Conservation (phyloP, 92 coral and sea anemone genomes). For the Phenganax subtilis region DNA sequence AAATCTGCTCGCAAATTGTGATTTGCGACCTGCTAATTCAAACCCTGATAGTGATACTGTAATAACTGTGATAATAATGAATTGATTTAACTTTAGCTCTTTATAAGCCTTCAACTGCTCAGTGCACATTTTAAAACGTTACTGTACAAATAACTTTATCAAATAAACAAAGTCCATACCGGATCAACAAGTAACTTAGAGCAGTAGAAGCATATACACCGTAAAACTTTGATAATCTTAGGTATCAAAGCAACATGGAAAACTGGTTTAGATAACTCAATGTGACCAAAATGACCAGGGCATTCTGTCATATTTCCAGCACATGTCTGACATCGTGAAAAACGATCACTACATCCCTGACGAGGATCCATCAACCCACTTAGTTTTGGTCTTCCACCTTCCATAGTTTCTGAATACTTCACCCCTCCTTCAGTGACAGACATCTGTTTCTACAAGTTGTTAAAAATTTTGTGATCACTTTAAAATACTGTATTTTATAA, state of each 20-base stretch:
- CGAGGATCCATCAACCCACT: conserved; percentile 99
- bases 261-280: conserved; percentile 96
- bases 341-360: conserved; percentile 97
- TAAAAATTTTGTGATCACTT: not conserved
- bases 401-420: conserved; percentile 91
- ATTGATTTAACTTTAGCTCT: too few relatives aligned
- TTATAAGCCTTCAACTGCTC: too few relatives aligned
- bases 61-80: too few relatives aligned
- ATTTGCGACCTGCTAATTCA: too few relatives aligned
- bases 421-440: conserved; percentile 98
- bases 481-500: not conserved
- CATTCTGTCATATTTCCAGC: conserved; percentile 98
- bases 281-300: conserved; percentile 99
- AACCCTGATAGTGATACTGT: too few relatives aligned
- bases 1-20: too few relatives aligned
- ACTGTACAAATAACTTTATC: not conserved
- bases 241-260: conserved; percentile 85
- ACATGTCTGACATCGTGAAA: conserved; percentile 96
- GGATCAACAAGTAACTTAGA: conserved; percentile 90
- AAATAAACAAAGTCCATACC: conserved; percentile 48
- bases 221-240: conserved; percentile 73
- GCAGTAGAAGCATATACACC: conserved; percentile 98
- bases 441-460: conserved; percentile 82
- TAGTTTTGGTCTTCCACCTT: conserved; percentile 94
- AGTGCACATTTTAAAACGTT: too few relatives aligned